These are phyloP conservation scores for Cherax quadricarinatus DNA, from an alignment of 1,140 invertebrate genomes.

Conservation along the genomic window DNA sequence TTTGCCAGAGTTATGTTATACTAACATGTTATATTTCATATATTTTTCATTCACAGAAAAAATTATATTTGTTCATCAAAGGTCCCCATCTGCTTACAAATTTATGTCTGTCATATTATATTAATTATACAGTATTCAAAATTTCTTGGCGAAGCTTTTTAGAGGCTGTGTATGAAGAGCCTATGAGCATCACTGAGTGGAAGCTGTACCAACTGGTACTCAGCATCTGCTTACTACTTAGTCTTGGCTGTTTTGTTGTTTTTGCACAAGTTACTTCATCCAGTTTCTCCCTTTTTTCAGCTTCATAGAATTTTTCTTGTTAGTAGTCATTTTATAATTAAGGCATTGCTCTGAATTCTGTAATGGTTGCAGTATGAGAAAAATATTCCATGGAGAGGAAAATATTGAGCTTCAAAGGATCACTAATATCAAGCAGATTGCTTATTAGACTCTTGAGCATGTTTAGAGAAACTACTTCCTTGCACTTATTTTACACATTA, in stretches of 20 bases:
- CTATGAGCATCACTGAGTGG: not conserved
- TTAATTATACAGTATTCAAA: not conserved
- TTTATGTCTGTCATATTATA: slow-evolving; percentile 1
- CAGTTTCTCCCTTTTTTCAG: not conserved
- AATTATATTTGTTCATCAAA: not conserved
- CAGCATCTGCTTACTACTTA: not conserved
- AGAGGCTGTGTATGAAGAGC: slow-evolving; percentile 4
- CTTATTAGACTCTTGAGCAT: slow-evolving; percentile 7
- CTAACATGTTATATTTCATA: not conserved
- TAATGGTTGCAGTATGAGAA: not conserved
- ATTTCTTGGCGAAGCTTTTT: not conserved
- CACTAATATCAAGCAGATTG: not conserved
- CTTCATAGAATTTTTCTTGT: not conserved
- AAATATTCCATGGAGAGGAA: not conserved
- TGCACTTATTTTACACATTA: not conserved
- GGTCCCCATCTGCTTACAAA: slow-evolving; percentile 13
- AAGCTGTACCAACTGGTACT: not conserved
- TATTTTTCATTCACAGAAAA: not conserved
- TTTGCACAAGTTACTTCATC: not conserved
- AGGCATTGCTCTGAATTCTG: not conserved
- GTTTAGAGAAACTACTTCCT: not conserved
- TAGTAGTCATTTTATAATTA: not conserved
- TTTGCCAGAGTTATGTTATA: not conserved
- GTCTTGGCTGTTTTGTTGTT: not conserved
- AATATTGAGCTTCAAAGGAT: not conserved